Evolutionary conservation across 2,888 invertebrate genomes (phyloP), one percentile per base, ranked within the genome.

Genomic region (Rhabditoides inermis): DNA sequence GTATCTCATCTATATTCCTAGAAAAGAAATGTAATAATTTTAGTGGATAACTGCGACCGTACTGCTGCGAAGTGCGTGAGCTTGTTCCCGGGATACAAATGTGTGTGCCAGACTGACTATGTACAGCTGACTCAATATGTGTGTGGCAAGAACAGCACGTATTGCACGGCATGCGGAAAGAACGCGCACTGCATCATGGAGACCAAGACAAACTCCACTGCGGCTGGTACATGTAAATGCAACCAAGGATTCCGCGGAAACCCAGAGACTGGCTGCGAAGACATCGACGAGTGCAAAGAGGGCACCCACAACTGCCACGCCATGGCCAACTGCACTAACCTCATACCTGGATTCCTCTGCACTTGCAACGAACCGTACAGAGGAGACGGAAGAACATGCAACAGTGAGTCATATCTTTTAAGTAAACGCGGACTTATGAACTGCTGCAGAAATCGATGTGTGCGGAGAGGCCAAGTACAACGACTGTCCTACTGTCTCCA

Each of bases 251-350:
- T 27, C 26, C 36, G 35, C 25, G 50, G 50, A 36, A 44, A 50
- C 18, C 44, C 44, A 26, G 37, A 36, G 18, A 27, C 25, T 10
- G 25, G 37, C 15, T 50, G 50, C 45, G 44, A n/a, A 22, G 88
- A 88, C 80, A 88, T 91, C 78, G 86, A 92, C 81, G 92, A 92
- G 82, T 92, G 92, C 79, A 85, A 28, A 7, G 30, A 46, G n/a
- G 55, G 45, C 5, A 12, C 32, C 25, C 45, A 61, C 74, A 84
- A 85, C 48, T 91, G 90, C 78, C 88, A 87, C 49, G 82, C 83
- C 39, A 85, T 85, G 57, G 87, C 90, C 23, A 84, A 84, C 78
- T 88, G 88, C 80, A 84, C 84, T 78, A 87, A 88, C 78, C 83
- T 85, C 51, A 85, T 85, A 20, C 87, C 87, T 70, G 84, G 85